phyloP scores from a whole-genome alignment of 2,888 invertebrate species.

The Ellobium chinense region DNA sequence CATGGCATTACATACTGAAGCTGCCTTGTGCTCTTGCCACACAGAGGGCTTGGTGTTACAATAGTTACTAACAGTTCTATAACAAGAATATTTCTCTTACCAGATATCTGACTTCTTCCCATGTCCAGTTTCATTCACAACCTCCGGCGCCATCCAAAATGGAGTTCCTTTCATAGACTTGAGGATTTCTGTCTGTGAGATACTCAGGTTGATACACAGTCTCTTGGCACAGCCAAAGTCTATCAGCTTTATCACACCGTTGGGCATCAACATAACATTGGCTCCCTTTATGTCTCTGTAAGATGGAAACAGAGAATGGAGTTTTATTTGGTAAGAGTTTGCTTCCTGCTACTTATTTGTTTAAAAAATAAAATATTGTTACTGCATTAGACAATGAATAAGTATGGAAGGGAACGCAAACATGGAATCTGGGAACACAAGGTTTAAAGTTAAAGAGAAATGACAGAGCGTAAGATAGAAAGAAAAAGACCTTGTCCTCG shows the following conservation, averaged over 20 bases:
- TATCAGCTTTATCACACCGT: conserved; percentile 78
- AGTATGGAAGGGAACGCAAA: too few relatives aligned
- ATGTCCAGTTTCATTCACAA: conserved; percentile 78
- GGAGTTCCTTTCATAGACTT: conserved; percentile 79
- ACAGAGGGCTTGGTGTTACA: neutral
- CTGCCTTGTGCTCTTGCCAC: neutral
- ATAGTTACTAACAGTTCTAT: neutral
- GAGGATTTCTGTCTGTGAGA: conserved; percentile 73
- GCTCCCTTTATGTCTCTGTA: conserved; percentile 79
- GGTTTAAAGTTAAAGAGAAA: too few relatives aligned
- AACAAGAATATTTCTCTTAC: conserved; percentile 54
- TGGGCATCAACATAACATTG: conserved; percentile 79
- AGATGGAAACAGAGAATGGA: too few relatives aligned
- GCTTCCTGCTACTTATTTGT: too few relatives aligned
- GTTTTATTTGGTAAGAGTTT: too few relatives aligned
- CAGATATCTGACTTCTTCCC: conserved; percentile 79
- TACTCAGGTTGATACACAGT: conserved; percentile 75
- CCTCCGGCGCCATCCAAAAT: conserved; percentile 80
- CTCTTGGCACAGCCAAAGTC: conserved; percentile 80
- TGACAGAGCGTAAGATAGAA: too few relatives aligned
- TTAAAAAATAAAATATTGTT: too few relatives aligned
- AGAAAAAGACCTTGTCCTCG: too few relatives aligned
- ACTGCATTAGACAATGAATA: too few relatives aligned
- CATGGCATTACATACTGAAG: neutral
- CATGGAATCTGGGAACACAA: too few relatives aligned